These are phyloP conservation scores for Oreochromis tanganicae DNA, from an alignment of 2,113 vertebrate genomes.

Conservation along the genomic window DNA sequence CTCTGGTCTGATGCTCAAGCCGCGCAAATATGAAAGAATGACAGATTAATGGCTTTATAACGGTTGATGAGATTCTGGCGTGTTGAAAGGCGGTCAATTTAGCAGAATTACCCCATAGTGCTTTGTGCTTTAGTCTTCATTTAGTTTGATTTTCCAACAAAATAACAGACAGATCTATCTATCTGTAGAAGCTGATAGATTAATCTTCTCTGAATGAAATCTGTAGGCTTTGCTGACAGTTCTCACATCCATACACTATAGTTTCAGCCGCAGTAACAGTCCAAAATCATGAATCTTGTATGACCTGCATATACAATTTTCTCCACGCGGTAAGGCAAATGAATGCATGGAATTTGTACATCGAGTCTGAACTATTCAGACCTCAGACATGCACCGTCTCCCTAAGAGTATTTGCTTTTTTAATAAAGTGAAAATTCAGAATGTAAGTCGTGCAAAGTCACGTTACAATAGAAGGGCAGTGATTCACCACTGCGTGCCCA, in stretches of 20 bases:
- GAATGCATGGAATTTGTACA: background rate
- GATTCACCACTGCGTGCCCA: background rate
- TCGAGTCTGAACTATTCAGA: background rate
- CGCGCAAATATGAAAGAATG: background rate
- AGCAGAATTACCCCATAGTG: background rate
- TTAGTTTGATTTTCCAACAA: background rate
- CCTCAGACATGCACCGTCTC: background rate
- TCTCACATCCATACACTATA: background rate
- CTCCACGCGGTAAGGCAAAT: background rate
- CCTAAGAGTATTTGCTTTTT: background rate
- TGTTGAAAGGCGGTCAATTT: background rate
- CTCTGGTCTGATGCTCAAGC: background rate
- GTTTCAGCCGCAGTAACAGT: background rate
- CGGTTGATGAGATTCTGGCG: background rate
- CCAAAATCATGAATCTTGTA: conserved; percentile 10
- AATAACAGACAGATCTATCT: background rate
- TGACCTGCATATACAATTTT: background rate
- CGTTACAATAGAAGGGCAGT: background rate
- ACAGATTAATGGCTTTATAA: background rate
- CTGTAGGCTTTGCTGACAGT: background rate
- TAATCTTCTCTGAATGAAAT: conserved; percentile 1
- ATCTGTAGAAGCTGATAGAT: background rate
- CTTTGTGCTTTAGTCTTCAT: background rate
- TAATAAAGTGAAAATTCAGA: background rate
- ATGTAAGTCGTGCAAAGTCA: background rate